Evolutionary conservation across 2,113 vertebrate genomes (phyloP), one percentile per base, ranked within the genome.

Genomic region (Eulemur macaco): DNA sequence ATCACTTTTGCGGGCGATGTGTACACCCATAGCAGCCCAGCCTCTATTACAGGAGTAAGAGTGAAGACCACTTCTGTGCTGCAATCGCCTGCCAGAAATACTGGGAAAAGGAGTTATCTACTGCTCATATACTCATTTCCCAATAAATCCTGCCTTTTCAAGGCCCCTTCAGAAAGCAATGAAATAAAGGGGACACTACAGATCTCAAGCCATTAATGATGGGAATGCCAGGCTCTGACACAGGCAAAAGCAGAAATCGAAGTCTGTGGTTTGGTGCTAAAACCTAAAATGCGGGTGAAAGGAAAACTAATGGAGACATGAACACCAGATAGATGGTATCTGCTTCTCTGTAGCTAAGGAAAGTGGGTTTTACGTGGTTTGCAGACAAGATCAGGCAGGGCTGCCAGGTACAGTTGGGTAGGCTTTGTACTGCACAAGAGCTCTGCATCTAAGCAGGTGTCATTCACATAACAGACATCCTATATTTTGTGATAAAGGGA

Each of bases 391-490:
- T 37, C 20, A 31, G 91, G 31, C 47, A 20, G 27, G 37, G 6
- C 25, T 52, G 47, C 58, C 50, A 9, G 29, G 54, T 6, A n/a
- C 78, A 29, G 89, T 1, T 18, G 71, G 31, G 8, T 39, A 47
- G 71, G 37, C 0, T 71, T n/a, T 11, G 56, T 21, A n/a, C 58
- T 60, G 91, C 74, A 58, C 74, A 31, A 91, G 27, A 18, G 25
- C 20, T 88, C 81, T 7, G 1, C 6, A 3, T 10, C 63, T 3
- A 31, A 10, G n/a, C 27, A 56, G 76, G 5, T n/a, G 42, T 39
- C 23, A 8, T 14, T 42, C 50, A 47, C n/a, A 14, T 6, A 0
- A 1, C 58, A 69, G 42, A 20, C 14, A 4, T 1, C 8, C 10
- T 2, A 0, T 1, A 13, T 31, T 11, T 66, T 21, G 81, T 31